Evolutionary conservation across 2,888 invertebrate species (phyloP), one percentile per base, ranked within the genome.

Genomic region (Eudemis profundana): DNA sequence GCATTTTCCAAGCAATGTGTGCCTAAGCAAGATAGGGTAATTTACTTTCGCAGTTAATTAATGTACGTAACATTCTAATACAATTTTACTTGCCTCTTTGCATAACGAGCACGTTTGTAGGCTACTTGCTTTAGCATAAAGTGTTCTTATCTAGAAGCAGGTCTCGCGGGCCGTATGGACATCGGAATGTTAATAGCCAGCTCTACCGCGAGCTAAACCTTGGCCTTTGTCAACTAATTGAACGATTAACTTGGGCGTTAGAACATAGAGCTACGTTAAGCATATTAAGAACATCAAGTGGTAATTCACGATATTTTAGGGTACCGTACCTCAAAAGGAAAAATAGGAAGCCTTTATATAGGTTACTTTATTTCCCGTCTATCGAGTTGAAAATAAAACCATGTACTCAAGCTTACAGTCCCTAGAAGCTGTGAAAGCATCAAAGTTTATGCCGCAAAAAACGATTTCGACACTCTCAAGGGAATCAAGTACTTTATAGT

Each of bases 71-170:
- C 51, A 53, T 44, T 36, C 51, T 61, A 61, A 61, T 61, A 46
- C 21, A 53, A 56, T 49, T 42, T 57, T 40, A 15, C 49, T 57
- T 40, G 56, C 21, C 19, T 27, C 47, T 49, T 63, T 63, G 56
- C 49, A 63, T 63, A 63, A 57, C 49, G 7, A 50, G 42, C 63
- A 42, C 19, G 40, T 49, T 63, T 42, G 56, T 33, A 40, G 40
- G 49, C 56, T 29, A 14, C 46, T 47, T 14, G 40, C 46, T 47
- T 54, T 56, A 56, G 49, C 49, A 63, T 63, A 63, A 57, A 50
- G 40, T 63, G 47, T 61, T 61, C 61, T 61, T 53, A 61, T 61
- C 61, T 61, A 36, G 51, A 40, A 51, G 36, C 61, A 42, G 51
- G 51, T 44, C 29, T 56, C 33, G 40, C 33, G 29, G 15, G 51